phyloP scores from a whole-genome alignment of 2,888 invertebrate genomes.

The Tipula helvola region DNA sequence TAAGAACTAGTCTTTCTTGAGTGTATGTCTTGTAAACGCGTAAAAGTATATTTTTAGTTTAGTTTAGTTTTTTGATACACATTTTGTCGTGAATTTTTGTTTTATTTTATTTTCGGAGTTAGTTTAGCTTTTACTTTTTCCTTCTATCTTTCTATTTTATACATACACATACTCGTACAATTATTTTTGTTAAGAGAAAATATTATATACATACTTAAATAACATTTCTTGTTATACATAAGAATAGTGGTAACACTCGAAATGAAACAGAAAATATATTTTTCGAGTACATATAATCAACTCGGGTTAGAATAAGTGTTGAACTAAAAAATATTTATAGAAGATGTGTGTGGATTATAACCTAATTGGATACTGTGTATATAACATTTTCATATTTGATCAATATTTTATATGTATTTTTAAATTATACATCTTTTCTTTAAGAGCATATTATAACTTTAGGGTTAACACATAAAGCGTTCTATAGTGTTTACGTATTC shows the following conservation, averaged over 20 bases:
- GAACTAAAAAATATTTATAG: neutral
- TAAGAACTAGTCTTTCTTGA: neutral
- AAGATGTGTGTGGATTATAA: neutral
- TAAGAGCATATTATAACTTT: neutral
- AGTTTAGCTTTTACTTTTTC: neutral
- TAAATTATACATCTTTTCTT: neutral
- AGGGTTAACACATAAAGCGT: neutral
- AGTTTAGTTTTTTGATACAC: neutral
- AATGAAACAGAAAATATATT: neutral
- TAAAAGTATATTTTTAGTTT: neutral
- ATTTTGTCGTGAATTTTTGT: neutral
- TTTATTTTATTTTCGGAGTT: neutral
- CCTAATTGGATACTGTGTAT: neutral
- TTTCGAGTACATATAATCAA: neutral
- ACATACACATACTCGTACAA: neutral
- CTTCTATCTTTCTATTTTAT: neutral
- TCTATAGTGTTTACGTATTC: neutral
- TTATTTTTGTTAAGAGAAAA: neutral
- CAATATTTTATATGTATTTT: neutral
- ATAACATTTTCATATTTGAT: neutral
- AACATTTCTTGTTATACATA: neutral
- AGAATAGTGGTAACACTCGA: neutral
- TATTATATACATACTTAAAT: neutral
- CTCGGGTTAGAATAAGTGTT: neutral
- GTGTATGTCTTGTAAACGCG: neutral